phyloP scores from a whole-genome alignment of 2,888 invertebrate species.

The Cataglyphis livida region DNA sequence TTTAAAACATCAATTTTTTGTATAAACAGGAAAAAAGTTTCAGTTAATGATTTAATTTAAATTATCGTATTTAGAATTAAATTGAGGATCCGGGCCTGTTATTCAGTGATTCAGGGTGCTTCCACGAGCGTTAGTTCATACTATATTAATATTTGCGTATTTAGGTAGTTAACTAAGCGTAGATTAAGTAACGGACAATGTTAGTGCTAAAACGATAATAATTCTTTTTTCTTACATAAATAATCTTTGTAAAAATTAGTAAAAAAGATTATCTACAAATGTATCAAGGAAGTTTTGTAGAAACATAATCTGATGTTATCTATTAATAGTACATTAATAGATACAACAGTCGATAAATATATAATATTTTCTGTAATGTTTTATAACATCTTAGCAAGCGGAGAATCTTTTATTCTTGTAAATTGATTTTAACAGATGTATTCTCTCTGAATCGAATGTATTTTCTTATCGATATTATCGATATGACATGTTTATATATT shows the following conservation, averaged over 20 bases:
- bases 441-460: conserved; percentile 1
- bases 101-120: conserved; percentile 84
- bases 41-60: background rate
- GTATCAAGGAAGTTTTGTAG: background rate
- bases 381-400: conserved; percentile 20
- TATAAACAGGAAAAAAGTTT: conserved; percentile 2
- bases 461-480: conserved; percentile 3
- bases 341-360: conserved; percentile 1
- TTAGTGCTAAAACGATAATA: conserved; percentile 76
- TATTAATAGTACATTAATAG: conserved; percentile 13
- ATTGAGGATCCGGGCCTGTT: conserved; percentile 56
- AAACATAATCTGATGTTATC: background rate
- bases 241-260: conserved; percentile 62
- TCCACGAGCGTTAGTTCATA: conserved; percentile 79
- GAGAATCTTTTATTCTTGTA: conserved; percentile 32
- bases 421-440: conserved; percentile 24
- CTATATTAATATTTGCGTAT: conserved; percentile 60
- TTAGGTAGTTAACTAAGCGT: conserved; percentile 69
- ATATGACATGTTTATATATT: conserved; percentile 17
- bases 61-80: background rate
- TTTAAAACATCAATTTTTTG: background rate
- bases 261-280: conserved; percentile 2
- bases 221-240: conserved; percentile 56
- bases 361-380: conserved; percentile 10
- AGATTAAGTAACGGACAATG: conserved; percentile 78